Base-by-base conservation (phyloP, 2,888 invertebrate species). In the Epirrhoe alternata region DNA sequence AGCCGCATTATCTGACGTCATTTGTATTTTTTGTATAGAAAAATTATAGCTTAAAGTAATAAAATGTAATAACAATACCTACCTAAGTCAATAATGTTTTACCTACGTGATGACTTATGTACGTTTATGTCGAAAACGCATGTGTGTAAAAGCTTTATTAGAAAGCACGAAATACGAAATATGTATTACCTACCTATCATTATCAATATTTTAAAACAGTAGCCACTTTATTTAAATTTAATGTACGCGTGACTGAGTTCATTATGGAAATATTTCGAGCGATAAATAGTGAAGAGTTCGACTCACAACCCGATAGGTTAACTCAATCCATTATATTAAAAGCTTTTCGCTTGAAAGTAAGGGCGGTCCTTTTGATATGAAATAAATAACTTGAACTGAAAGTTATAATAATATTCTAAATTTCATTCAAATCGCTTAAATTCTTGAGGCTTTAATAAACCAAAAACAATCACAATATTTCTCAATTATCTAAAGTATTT, bases 181-280 rank as follows among this genome's bases (percentile, higher is more conserved):
- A 87, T 85, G 80, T 82, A 84, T 89, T 24, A 2, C 3, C 24
- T 24, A 2, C 3, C 24, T 24, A 24, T 24, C 24, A 24, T 24
- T 91, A 92, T 92, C 92, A 90, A 91, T 90, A 89, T 89, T 89
- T 85, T 90, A 91, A 91, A 89, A 91, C 92, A 86, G 92, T 90
- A 93, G 92, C 92, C 77, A 82, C 85, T 89, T 86, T 83, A 90
- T 91, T 90, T 82, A 89, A 90, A 92, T 92, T 89, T 87, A 85
- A 87, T 88, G 85, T 85, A 86, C 87, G 90, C 92, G 85, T 90
- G 88, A 88, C 88, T 90, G 86, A 81, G 86, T 85, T 88, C 86
- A 85, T 89, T 89, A 90, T 81, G 85, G 81, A 86, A 84, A 84
- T 86, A 85, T 80, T 84, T 79, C 81, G 75, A 77, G 75, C 73